phyloP scores from a whole-genome alignment of 1,140 invertebrate genomes.

The Heliconius nattereri region DNA sequence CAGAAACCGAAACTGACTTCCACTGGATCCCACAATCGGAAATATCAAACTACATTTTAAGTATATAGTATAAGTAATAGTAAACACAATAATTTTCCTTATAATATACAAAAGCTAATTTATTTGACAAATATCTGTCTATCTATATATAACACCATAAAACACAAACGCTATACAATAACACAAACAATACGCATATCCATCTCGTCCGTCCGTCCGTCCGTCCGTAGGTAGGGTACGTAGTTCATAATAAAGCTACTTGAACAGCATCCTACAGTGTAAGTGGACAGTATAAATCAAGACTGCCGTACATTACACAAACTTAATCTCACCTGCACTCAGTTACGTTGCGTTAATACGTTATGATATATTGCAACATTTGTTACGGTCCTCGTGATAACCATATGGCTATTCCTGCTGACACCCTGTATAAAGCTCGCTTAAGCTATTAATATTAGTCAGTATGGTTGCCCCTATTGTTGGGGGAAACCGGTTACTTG shows the following conservation, averaged over 20 bases:
- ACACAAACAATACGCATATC: slow-evolving; percentile 11
- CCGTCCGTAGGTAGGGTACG: background rate
- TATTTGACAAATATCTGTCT: no score
- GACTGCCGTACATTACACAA: slow-evolving; percentile 38
- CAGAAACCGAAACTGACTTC: no score
- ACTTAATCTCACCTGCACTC: slow-evolving; percentile 66
- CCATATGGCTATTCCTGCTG: slow-evolving; percentile 21
- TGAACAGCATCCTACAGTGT: slow-evolving; percentile 13
- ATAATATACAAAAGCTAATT: no score
- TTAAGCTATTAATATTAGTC: background rate
- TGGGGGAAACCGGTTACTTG: no score
- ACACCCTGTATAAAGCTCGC: slow-evolving; percentile 14
- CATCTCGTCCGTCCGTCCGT: background rate
- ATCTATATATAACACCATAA: background rate
- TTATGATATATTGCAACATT: slow-evolving; percentile 57
- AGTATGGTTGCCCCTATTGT: background rate
- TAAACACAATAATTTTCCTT: no score
- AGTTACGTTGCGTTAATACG: slow-evolving; percentile 52
- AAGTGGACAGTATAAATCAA: slow-evolving; percentile 55
- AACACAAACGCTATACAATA: background rate
- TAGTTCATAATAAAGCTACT: slow-evolving; percentile 21
- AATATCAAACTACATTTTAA: no score
- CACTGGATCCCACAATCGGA: no score
- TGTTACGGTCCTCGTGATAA: slow-evolving; percentile 38
- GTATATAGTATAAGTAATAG: no score